A percentile compares a stretch with the other conserved stretches of the same genome.
Conservation (phyloP, 1,140 invertebrate genomes). For the Euwallacea fornicatus region DNA sequence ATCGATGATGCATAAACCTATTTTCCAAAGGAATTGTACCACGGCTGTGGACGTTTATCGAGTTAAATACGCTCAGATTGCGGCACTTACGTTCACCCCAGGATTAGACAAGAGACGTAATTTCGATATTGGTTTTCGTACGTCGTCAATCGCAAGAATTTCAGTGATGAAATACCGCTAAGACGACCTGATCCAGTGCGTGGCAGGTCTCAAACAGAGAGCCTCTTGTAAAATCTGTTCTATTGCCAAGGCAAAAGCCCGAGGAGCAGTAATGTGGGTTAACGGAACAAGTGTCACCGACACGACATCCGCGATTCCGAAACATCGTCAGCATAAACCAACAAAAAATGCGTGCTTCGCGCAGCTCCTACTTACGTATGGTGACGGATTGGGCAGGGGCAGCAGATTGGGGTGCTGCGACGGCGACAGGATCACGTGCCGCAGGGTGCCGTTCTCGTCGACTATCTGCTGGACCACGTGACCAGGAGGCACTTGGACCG, state of each 20-base stretch:
- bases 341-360: too few species aligned
- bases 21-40: neutral
- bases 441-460: conserved; percentile 82
- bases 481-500: conserved; percentile 85
- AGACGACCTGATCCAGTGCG: too few species aligned
- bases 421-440: conserved; percentile 81
- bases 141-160: neutral
- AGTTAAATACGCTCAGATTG: too few species aligned
- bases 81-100: too few species aligned
- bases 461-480: conserved; percentile 88
- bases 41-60: too few species aligned
- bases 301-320: neutral
- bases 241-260: conserved; percentile 12
- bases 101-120: too few species aligned
- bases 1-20: neutral
- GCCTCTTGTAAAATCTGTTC: neutral
- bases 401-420: conserved; percentile 62
- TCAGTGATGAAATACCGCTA: conserved; percentile 7
- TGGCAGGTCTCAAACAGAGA: neutral
- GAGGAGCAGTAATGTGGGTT: conserved; percentile 12
- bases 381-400: conserved; percentile 55
- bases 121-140: neutral
- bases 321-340: too few species aligned
- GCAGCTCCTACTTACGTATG: conserved; percentile 61
- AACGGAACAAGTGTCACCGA: conserved; percentile 15